A percentile compares a stretch with the other conserved stretches of the same genome.
Evolutionary conservation across 1,140 invertebrate species (phyloP).

Genomic region (Lepidurus packardi): DNA sequence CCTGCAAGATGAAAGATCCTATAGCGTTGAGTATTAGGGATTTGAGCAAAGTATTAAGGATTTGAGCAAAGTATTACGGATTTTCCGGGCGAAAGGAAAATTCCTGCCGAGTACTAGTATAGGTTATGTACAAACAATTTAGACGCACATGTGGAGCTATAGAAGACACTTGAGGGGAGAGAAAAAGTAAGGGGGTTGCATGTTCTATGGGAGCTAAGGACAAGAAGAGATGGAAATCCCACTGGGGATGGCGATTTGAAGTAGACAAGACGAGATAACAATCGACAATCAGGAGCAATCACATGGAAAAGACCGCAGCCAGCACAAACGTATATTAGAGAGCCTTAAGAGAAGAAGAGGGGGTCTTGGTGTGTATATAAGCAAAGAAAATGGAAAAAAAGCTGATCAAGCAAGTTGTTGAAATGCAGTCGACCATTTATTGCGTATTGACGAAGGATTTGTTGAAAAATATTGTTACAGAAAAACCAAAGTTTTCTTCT

Average conservation of each 20-base stretch:
- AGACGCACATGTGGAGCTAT: neutral
- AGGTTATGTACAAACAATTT: neutral
- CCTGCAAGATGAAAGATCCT: no score
- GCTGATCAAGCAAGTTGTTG: conserved; percentile 13
- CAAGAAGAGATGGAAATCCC: conserved; percentile 1
- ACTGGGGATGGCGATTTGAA: neutral
- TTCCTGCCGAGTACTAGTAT: neutral
- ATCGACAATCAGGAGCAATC: conserved; percentile 21
- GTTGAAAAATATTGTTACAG: neutral
- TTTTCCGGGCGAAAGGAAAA: no score
- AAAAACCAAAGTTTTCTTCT: neutral
- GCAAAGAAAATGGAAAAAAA: neutral
- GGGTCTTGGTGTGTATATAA: neutral
- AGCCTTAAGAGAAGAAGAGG: neutral
- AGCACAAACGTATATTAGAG: neutral
- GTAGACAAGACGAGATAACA: conserved; percentile 4
- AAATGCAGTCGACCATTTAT: neutral
- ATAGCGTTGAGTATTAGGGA: no score
- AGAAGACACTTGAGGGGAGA: no score
- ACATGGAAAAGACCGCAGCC: conserved; percentile 17
- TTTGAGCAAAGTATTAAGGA: no score
- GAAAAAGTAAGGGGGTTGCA: neutral
- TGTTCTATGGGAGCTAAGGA: neutral
- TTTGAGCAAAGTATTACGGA: no score
- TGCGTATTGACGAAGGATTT: neutral